Evolutionary conservation across 2,888 invertebrate genomes (phyloP).

Genomic region (Chrysomela aeneicollis): DNA sequence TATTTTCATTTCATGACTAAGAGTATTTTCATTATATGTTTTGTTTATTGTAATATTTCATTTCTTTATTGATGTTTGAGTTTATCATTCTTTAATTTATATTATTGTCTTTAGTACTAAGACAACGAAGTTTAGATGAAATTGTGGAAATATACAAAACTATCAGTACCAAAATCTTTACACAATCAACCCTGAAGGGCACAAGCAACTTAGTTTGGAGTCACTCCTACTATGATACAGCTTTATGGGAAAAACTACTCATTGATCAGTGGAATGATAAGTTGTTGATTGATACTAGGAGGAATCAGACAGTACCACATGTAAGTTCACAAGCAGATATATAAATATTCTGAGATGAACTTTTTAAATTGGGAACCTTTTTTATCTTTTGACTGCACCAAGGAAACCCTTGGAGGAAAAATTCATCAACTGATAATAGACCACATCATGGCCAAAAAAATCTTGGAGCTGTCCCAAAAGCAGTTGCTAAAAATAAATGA

Average conservation of each 20-base stretch:
- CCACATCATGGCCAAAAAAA: not conserved
- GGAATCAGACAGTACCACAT: constrained; percentile 66
- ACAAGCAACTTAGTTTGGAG: constrained; percentile 82
- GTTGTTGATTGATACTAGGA: constrained; percentile 68
- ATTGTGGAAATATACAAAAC: constrained; percentile 69
- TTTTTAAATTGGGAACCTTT: not conserved
- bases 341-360: too few species aligned
- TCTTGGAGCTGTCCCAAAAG: not conserved
- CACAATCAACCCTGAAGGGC: constrained; percentile 71
- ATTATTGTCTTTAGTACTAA: constrained; percentile 64
- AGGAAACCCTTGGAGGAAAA: too few species aligned
- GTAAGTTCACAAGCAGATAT: constrained; percentile 55
- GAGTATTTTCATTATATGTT: too few species aligned
- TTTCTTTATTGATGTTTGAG: constrained; percentile 1
- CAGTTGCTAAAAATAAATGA: not conserved
- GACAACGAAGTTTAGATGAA: constrained; percentile 67
- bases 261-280: constrained; percentile 70
- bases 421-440: not conserved
- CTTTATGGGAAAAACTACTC: constrained; percentile 80
- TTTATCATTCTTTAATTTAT: too few species aligned
- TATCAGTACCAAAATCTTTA: constrained; percentile 72
- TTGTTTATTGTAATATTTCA: constrained; percentile 4
- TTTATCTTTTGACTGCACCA: too few species aligned
- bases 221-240: constrained; percentile 89
- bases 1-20: too few species aligned